Conservation (phyloP, 2,113 vertebrate species). For the Malurus alboscapulatus region DNA sequence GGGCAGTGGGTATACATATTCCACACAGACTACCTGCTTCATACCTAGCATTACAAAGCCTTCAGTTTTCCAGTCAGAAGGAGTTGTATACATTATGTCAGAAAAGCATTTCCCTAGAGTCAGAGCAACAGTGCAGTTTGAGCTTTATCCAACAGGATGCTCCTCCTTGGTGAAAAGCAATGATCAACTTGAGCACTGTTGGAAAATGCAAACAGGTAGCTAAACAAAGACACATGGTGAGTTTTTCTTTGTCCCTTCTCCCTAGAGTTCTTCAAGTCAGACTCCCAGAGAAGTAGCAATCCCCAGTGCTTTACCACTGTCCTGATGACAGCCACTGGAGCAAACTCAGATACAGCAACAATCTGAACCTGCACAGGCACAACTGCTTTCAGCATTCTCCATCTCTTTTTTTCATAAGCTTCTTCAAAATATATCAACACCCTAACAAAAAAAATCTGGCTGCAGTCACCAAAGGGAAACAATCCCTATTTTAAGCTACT, state of each 20-base stretch:
- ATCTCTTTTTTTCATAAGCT: not conserved
- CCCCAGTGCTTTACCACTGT: not conserved
- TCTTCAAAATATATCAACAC: not conserved
- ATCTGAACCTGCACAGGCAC: not conserved
- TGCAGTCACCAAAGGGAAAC: not conserved
- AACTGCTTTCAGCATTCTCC: not conserved
- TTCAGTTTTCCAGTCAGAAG: not conserved
- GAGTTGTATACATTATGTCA: not conserved
- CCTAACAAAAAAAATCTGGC: not conserved
- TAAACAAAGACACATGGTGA: not conserved
- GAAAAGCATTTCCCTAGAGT: not conserved
- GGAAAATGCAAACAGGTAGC: not conserved
- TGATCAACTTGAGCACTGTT: not conserved
- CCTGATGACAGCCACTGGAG: not conserved
- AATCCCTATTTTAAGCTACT: not conserved
- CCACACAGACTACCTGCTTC: not conserved
- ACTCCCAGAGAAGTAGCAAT: not conserved
- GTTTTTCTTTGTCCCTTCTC: constrained; percentile 15
- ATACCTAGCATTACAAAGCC: not conserved
- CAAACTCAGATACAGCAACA: not conserved
- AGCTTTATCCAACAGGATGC: not conserved
- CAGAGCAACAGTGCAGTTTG: not conserved
- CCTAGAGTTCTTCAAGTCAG: not conserved
- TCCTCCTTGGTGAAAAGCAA: not conserved
- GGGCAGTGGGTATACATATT: not conserved